These are phyloP conservation scores for Betta splendens DNA, from an alignment of 2,797 vertebrate genomes.

Conservation along the genomic window DNA sequence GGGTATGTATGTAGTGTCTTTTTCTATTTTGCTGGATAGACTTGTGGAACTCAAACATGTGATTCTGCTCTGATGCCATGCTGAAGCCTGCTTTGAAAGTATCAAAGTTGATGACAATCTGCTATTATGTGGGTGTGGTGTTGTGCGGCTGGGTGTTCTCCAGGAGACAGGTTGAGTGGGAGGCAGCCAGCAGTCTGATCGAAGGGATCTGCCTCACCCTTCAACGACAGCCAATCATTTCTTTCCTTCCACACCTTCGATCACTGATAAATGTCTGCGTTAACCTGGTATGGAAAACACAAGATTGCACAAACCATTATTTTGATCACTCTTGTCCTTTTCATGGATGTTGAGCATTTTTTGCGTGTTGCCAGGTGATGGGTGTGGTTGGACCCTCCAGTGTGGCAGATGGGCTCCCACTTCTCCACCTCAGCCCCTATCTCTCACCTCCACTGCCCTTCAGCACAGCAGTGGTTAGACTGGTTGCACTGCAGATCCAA, in stretches of 20 bases:
- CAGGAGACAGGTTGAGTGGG: slow-evolving; percentile 99
- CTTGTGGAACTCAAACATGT: background rate
- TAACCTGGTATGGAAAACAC: slow-evolving; percentile 86
- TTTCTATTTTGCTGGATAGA: background rate
- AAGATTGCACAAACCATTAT: background rate
- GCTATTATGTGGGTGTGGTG: slow-evolving; percentile 30
- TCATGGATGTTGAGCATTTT: slow-evolving; percentile 25
- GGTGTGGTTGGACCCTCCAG: slow-evolving; percentile 99
- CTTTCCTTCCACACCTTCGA: slow-evolving; percentile 98
- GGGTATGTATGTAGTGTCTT: too few relatives aligned
- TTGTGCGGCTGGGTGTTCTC: slow-evolving; percentile 57
- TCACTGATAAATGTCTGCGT: slow-evolving; percentile 99
- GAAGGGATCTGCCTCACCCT: slow-evolving; percentile 99
- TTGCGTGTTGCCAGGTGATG: slow-evolving; percentile 92
- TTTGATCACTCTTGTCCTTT: rapidly evolving
- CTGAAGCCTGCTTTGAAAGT: background rate
- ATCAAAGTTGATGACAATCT: slow-evolving; percentile 11
- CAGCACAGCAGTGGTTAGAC: slow-evolving; percentile 97
- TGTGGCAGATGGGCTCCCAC: slow-evolving; percentile 97
- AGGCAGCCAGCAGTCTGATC: slow-evolving; percentile 98
- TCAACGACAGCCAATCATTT: slow-evolving; percentile 99
- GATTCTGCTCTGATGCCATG: background rate
- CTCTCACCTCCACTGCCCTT: slow-evolving; percentile 98
- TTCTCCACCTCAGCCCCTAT: slow-evolving; percentile 99
- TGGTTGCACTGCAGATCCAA: slow-evolving; percentile 99